A percentile compares a stretch with the other conserved stretches of the same genome.
Conservation (phyloP, 2,113 vertebrate species). For the Rhynchomys soricoides region DNA sequence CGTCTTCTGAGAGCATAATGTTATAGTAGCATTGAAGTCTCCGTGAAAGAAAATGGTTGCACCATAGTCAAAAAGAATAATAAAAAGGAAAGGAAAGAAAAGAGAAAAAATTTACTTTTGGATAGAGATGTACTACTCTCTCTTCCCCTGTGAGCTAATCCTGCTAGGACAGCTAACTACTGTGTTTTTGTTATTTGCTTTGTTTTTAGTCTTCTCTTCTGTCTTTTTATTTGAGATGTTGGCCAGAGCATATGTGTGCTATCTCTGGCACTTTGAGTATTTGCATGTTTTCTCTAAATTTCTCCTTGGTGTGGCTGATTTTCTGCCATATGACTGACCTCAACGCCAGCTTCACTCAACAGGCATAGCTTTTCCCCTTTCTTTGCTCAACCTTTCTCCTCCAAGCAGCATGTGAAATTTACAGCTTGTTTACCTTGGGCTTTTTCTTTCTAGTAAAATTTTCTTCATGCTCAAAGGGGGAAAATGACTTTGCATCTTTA, state of each 20-base stretch:
- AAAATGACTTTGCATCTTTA: background rate
- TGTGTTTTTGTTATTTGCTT: background rate
- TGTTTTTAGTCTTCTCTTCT: background rate
- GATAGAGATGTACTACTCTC: background rate
- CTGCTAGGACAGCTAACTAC: background rate
- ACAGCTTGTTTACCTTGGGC: background rate
- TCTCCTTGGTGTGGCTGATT: background rate
- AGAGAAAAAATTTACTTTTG: too few species aligned
- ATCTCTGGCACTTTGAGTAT: background rate
- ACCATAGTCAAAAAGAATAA: background rate
- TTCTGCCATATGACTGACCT: background rate
- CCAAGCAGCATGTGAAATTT: background rate
- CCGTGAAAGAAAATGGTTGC: background rate
- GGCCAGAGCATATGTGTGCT: background rate
- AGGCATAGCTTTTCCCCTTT: fast-evolving
- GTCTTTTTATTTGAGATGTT: background rate
- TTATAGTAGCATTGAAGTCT: background rate
- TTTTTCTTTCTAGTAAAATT: background rate
- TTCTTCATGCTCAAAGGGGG: background rate
- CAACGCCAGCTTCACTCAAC: background rate
- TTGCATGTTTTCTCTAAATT: background rate
- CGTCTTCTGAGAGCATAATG: background rate
- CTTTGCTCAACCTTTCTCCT: too few species aligned
- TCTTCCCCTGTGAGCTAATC: background rate
- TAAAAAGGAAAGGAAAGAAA: too few species aligned